phyloP scores from a whole-genome alignment of 2,113 vertebrate genomes.

The Lasiurus borealis region DNA sequence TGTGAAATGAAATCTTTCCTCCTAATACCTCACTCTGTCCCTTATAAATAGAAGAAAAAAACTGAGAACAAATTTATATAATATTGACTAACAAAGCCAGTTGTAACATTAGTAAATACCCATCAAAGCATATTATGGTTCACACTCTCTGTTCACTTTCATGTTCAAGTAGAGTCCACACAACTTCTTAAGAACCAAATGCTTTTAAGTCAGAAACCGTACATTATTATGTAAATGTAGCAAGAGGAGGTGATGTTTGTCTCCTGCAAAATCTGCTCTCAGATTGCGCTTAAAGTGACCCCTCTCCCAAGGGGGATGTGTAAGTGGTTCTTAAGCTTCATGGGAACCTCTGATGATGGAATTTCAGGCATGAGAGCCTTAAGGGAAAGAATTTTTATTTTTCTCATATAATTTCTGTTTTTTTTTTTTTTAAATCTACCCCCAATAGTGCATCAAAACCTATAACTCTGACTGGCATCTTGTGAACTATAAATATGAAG shows the following conservation, averaged over 20 bases:
- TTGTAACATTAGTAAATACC: background rate
- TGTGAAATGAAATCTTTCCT: constrained; percentile 2
- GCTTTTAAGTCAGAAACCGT: background rate
- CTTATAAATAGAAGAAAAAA: constrained; percentile 9
- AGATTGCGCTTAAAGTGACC: background rate
- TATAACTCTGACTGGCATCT: constrained; percentile 99
- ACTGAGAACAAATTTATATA: background rate
- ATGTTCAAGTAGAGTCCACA: background rate
- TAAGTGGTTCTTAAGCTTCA: background rate
- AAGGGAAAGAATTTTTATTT: background rate
- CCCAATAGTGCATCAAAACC: constrained; percentile 96
- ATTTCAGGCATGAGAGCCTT: background rate
- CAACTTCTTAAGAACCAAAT: background rate
- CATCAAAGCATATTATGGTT: background rate
- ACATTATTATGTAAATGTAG: background rate
- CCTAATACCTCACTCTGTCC: background rate
- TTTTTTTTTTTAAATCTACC: constrained; percentile 60
- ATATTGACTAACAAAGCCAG: background rate
- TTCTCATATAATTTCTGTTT: background rate
- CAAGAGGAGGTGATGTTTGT: background rate
- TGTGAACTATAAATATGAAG: constrained; percentile 97
- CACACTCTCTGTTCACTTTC: background rate
- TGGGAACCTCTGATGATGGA: background rate
- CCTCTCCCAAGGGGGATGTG: background rate
- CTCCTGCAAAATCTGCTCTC: background rate